phyloP scores from a whole-genome alignment of 2,113 vertebrate genomes.

The Cynopterus brachyotis region DNA sequence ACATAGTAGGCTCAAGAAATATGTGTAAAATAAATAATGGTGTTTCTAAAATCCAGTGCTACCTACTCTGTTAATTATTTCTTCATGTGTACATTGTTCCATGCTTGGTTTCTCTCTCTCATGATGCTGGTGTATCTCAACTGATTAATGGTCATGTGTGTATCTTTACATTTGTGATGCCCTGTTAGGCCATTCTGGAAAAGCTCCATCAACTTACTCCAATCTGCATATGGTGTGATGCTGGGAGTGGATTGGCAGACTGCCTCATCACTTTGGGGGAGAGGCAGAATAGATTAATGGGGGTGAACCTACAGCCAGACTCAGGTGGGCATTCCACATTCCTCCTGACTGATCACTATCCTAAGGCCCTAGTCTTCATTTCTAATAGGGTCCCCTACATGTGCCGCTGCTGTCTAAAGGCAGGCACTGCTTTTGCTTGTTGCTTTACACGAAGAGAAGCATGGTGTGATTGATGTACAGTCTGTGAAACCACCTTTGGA shows the following conservation, averaged over 20 bases:
- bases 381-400: fast-evolving
- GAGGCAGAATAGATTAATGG: neutral
- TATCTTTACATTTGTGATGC: neutral
- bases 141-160: fast-evolving
- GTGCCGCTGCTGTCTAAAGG: neutral
- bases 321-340: neutral
- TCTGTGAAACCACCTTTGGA: neutral
- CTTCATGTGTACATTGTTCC: neutral
- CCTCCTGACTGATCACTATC: neutral
- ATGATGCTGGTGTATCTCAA: neutral
- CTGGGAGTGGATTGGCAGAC: neutral
- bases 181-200: neutral
- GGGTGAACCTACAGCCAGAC: neutral
- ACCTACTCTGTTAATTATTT: neutral
- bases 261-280: neutral
- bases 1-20: neutral
- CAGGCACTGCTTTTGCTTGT: neutral
- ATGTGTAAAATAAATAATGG: neutral
- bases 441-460: neutral
- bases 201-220: neutral
- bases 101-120: neutral
- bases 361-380: neutral
- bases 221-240: neutral
- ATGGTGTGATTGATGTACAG: neutral
- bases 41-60: neutral